A percentile compares a stretch with the other conserved stretches of the same genome.
Conservation (phyloP, 2,113 vertebrate species). For the Mus pahari region DNA sequence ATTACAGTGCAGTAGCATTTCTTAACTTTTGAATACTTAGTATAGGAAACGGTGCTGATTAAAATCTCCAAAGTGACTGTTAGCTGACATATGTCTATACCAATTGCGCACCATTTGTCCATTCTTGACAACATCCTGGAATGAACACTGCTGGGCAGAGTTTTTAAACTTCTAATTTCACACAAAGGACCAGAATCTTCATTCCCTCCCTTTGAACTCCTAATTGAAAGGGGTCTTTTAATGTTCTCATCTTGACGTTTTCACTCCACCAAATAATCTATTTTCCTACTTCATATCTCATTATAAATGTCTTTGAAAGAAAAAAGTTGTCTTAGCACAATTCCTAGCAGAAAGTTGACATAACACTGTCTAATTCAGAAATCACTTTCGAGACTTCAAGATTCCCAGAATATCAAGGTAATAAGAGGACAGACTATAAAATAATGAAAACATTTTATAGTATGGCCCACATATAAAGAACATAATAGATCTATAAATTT, state of each 20-base stretch:
- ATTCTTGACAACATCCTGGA: constrained; percentile 64
- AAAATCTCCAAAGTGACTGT: constrained; percentile 83
- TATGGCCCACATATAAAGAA: not conserved
- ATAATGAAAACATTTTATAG: constrained; percentile 34
- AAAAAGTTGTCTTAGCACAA: constrained; percentile 35
- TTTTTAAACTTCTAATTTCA: constrained; percentile 80
- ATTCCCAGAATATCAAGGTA: constrained; percentile 25
- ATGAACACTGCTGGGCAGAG: constrained; percentile 74
- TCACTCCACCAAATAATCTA: constrained; percentile 60
- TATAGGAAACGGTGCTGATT: constrained; percentile 83
- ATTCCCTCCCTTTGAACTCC: constrained; percentile 64
- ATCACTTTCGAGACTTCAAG: constrained; percentile 34
- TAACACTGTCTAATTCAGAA: not conserved
- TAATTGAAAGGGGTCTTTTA: constrained; percentile 78
- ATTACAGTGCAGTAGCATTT: constrained; percentile 81
- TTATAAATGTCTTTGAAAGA: constrained; percentile 46
- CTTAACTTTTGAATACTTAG: constrained; percentile 85
- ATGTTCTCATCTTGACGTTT: constrained; percentile 76
- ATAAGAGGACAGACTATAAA: constrained; percentile 11
- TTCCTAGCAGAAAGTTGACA: constrained; percentile 7
- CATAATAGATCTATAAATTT: constrained; percentile 15
- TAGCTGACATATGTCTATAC: constrained; percentile 83
- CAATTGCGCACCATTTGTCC: constrained; percentile 72
- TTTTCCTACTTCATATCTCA: constrained; percentile 62
- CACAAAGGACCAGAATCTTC: constrained; percentile 78